Base-by-base conservation (phyloP, 2,113 vertebrate genomes). In the Nibea albiflora region DNA sequence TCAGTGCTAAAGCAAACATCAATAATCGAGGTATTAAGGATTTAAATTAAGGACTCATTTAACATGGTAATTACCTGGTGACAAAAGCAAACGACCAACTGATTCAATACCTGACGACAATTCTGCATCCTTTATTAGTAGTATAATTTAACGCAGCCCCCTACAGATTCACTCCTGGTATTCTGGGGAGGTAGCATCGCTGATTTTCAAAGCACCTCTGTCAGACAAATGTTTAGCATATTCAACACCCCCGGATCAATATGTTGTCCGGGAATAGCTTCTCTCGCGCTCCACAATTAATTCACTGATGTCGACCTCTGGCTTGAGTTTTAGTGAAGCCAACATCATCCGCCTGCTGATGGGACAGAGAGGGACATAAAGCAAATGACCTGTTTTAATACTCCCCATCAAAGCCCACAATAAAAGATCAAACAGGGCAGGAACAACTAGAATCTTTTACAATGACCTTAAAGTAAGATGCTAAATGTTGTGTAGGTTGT, bases 221-320 rank as follows among this genome's bases (percentile, higher is more conserved):
- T 88, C 81, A 77, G 84, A 89, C 60, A 52, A 80, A 90, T 85
- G 88, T 86, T 94, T 92, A 91, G 89, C 92, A 94, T 95, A 90
- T 92, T 92, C 84, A 94, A 84, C 86, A 84, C 39, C 74, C 65
- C 16, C 0, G n/a, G 75, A 94, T 94, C 94, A 78, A 94, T 94
- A 92, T 64, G 83, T 90, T 89, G 90, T 85, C 85, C 20, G n/a
- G 71, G 73, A 92, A 80, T 28, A 68, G 84, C 77, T 64, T 81
- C 83, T 90, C 78, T 81, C 11, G 54, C 70, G 28, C 68, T 54
- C 60, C 49, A 50, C 76, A 76, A 93, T 94, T 93, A 92, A 94
- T 93, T 93, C 87, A 88, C 83, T 65, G 83, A 80, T 76, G 92
- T 86, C 56, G 86, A 92, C 90, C 92, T 85, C 84, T 87, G 88